These are phyloP conservation scores for Galeopterus variegatus DNA, from an alignment of 2,113 vertebrate genomes.

Conservation along the genomic window DNA sequence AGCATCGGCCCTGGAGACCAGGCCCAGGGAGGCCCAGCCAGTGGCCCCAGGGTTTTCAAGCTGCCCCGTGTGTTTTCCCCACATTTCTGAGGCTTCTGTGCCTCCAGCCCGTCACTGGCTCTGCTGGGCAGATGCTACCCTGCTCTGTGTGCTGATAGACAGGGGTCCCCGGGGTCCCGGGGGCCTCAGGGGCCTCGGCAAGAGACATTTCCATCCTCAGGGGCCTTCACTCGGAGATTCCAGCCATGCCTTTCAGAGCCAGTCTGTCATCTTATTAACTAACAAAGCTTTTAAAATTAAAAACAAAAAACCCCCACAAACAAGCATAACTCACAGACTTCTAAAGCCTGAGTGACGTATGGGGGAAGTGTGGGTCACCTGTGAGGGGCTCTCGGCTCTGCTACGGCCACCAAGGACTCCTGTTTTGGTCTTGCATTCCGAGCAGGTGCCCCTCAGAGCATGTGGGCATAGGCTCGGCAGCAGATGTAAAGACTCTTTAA, in stretches of 20 bases:
- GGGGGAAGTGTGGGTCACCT: not conserved
- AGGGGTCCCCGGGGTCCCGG: no score
- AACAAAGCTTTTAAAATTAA: not conserved
- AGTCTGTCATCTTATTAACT: not conserved
- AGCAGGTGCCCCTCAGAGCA: not conserved
- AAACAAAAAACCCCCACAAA: no score
- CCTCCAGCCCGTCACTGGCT: rapidly evolving
- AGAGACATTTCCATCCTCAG: rapidly evolving
- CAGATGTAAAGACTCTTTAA: no score
- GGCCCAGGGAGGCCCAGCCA: not conserved
- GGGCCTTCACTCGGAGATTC: not conserved
- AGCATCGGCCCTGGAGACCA: not conserved
- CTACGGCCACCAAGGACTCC: not conserved
- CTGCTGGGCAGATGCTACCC: not conserved
- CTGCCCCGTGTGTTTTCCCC: rapidly evolving
- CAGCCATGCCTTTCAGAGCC: not conserved
- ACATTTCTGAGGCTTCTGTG: not conserved
- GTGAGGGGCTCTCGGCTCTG: rapidly evolving
- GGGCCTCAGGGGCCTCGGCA: no score
- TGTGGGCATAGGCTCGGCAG: no score
- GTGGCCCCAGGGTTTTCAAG: not conserved
- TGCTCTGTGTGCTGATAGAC: rapidly evolving
- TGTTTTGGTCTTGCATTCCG: rapidly evolving
- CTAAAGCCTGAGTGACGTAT: rapidly evolving
- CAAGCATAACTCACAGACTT: no score